A percentile compares a stretch with the other conserved stretches of the same genome.
phyloP scores from a whole-genome alignment of 1,140 invertebrate genomes.

The Lordiphosa stackelbergi region DNA sequence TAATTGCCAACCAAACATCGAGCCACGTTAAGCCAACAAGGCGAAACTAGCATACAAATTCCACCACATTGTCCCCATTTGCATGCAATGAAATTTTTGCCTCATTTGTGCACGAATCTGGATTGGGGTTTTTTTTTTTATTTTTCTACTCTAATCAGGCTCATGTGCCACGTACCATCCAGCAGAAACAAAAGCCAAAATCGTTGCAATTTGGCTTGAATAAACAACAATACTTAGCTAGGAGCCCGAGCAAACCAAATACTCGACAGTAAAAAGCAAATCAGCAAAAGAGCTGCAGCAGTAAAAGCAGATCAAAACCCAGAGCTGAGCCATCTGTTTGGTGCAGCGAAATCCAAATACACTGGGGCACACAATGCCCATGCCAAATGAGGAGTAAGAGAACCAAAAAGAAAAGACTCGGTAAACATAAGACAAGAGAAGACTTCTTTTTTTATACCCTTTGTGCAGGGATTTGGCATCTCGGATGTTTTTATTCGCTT shows the following conservation, averaged over 20 bases:
- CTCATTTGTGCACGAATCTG: constrained; percentile 12
- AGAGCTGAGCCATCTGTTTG: constrained; percentile 29
- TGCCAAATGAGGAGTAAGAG: constrained; percentile 45
- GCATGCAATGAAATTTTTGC: constrained; percentile 30
- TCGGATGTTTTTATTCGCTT: too few relatives aligned
- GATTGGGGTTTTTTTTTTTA: constrained; percentile 1
- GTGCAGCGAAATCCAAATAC: constrained; percentile 30
- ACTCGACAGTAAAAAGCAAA: constrained; percentile 53
- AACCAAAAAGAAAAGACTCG: constrained; percentile 6
- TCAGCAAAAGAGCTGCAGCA: constrained; percentile 34
- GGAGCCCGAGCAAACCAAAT: constrained; percentile 45
- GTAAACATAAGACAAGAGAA: neutral
- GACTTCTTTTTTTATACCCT: neutral
- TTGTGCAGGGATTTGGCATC: neutral
- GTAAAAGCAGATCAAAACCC: constrained; percentile 41
- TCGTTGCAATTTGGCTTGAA: constrained; percentile 62
- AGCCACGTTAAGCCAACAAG: constrained; percentile 43
- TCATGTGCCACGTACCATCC: constrained; percentile 24
- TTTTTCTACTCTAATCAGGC: constrained; percentile 12
- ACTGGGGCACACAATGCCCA: constrained; percentile 41
- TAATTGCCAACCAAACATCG: constrained; percentile 23
- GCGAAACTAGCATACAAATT: neutral
- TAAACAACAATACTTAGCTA: constrained; percentile 38
- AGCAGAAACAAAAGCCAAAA: constrained; percentile 39
- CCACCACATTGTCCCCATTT: constrained; percentile 33